Conservation (phyloP, 2,888 invertebrate species). For the Drosophila mercatorum region DNA sequence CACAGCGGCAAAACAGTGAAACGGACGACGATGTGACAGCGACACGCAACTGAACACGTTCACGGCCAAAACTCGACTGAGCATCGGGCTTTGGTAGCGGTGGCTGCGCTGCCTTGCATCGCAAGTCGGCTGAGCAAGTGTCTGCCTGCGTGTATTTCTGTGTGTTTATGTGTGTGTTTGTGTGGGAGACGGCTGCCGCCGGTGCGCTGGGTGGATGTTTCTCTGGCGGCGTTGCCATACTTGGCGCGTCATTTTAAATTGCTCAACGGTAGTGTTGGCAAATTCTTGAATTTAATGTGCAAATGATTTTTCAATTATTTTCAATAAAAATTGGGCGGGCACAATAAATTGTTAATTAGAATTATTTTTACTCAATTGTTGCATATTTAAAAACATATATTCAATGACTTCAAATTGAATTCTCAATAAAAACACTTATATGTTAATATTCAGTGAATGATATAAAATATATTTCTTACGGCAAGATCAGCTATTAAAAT, state of each 20-base stretch:
- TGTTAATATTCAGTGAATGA: background rate
- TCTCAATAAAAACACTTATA: background rate
- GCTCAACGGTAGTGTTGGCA: background rate
- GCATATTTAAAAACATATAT: background rate
- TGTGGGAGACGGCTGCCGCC: constrained; percentile 47
- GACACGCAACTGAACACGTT: constrained; percentile 59
- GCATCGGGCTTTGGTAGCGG: constrained; percentile 46
- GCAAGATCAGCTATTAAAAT: too few species aligned
- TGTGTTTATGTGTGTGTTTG: constrained; percentile 12
- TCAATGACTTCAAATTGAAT: background rate
- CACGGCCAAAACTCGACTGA: constrained; percentile 69
- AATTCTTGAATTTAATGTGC: background rate
- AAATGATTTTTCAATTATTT: background rate
- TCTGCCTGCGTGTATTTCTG: constrained; percentile 4
- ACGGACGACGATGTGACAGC: constrained; percentile 40
- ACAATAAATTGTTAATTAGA: background rate
- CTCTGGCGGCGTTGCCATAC: constrained; percentile 45
- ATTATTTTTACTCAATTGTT: background rate
- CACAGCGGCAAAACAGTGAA: constrained; percentile 34
- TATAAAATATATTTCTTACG: too few species aligned
- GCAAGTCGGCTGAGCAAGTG: constrained; percentile 33
- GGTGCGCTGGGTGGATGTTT: constrained; percentile 57
- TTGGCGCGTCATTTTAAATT: constrained; percentile 35
- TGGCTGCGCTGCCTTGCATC: constrained; percentile 45
- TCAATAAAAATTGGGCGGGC: background rate